phyloP scores from a whole-genome alignment of 1,140 invertebrate species.

The Zeugodacus cucurbitae region DNA sequence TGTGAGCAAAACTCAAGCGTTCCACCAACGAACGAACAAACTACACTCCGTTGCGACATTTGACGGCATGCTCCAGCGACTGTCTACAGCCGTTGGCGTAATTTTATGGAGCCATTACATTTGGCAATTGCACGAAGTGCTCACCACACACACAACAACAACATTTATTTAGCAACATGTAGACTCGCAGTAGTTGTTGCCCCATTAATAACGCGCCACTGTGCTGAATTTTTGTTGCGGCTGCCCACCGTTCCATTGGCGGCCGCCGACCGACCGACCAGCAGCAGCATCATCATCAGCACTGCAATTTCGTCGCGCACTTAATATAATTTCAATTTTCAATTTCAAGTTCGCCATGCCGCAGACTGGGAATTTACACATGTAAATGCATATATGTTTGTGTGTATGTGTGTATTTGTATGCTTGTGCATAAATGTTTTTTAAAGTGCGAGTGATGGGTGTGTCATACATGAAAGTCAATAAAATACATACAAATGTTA shows the following conservation, averaged over 20 bases:
- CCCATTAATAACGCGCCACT: not conserved
- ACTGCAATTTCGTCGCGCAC: slow-evolving; percentile 25
- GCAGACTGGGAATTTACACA: not conserved
- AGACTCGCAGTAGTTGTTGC: not conserved
- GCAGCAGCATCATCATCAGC: slow-evolving; percentile 5
- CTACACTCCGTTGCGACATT: not conserved
- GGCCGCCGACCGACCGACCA: too few relatives aligned
- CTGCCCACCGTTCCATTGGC: not conserved
- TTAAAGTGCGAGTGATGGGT: not conserved
- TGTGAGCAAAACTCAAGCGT: not conserved
- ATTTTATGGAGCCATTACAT: slow-evolving; percentile 33
- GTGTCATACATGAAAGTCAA: not conserved
- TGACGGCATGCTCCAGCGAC: not conserved
- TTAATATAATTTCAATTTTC: slow-evolving; percentile 42
- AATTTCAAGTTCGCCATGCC: slow-evolving; percentile 40
- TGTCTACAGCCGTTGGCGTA: slow-evolving; percentile 25
- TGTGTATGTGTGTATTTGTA: not conserved
- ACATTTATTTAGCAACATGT: not conserved
- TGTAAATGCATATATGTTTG: not conserved
- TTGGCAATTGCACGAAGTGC: slow-evolving; percentile 2
- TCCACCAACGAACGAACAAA: not conserved
- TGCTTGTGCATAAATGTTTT: not conserved
- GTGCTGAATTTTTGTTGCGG: not conserved
- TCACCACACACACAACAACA: not conserved
- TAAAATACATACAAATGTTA: not conserved